Percentiles rank a stretch among this genome's conserved stretches.
Evolutionary conservation across 2,113 vertebrate species (phyloP).

Genomic region (Gymnarchus niloticus): DNA sequence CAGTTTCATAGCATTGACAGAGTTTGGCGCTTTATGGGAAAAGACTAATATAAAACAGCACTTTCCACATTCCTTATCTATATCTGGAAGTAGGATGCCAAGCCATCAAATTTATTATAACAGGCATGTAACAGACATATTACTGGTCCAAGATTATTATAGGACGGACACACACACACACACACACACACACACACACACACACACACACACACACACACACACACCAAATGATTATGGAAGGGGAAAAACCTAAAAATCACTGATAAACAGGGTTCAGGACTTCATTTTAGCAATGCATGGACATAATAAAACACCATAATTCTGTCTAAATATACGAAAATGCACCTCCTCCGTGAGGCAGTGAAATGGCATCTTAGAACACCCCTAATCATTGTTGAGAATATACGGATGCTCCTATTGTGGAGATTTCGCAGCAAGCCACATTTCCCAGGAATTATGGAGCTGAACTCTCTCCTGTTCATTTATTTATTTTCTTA

Average conservation of each 20-base stretch:
- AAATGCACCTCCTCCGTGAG: conserved; percentile 22
- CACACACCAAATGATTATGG: not conserved
- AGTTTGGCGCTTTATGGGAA: not conserved
- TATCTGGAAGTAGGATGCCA: not conserved
- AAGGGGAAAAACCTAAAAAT: conserved; percentile 21
- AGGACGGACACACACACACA: too few species aligned
- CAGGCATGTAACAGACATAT: not conserved
- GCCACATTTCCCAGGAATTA: conserved; percentile 42
- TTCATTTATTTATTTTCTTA: conserved; percentile 44
- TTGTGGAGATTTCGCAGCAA: conserved; percentile 41
- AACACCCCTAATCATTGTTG: conserved; percentile 35
- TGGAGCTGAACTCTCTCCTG: conserved; percentile 17
- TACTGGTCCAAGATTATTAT: not conserved
- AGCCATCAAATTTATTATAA: not conserved
- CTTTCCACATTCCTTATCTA: not conserved
- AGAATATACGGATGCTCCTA: conserved; percentile 40
- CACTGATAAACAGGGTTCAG: conserved; percentile 9
- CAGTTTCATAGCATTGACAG: not conserved
- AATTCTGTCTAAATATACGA: not conserved
- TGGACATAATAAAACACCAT: conserved; percentile 12
- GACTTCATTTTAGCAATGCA: not conserved
- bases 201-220: too few species aligned
- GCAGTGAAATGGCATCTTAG: conserved; percentile 40
- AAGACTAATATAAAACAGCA: not conserved
- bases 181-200: too few species aligned